Evolutionary conservation across 2,113 vertebrate species (phyloP), one percentile per base, ranked within the genome.

Genomic region (Bubo bubo): DNA sequence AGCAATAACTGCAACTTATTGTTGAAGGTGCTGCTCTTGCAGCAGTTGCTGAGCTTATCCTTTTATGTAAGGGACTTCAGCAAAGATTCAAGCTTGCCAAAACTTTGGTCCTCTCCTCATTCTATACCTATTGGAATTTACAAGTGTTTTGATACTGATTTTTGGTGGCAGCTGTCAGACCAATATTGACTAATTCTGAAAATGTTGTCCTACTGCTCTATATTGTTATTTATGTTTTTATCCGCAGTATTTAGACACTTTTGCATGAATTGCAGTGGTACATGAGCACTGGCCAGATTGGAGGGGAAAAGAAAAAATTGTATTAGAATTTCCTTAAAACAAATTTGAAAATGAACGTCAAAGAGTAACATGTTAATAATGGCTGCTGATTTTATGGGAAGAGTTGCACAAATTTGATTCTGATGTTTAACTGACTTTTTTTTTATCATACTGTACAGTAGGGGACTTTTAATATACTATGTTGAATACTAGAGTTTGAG

Each of bases 291-390:
- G 28, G 50, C 9, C 4, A 9, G 12, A 41, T 41, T n/a, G 27
- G 12, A 34, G 26, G 17, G 12, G 3, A 0, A 8, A 10, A 7
- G n/a, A 49, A 4, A 11, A 24, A 35, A 17, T n/a, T 41, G 22
- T 3, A 72, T 88, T 68, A 56, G 21, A 35, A 30, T 70, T 86
- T 80, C 39, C 17, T 43, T 81, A 8, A 77, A 88, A 30, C 8
- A 10, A 12, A 47, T 71, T 49, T 67, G 21, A 67, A 91, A 91
- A 41, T 27, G 1, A 74, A 34, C 35, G 43, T 28, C 7, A 66
- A 41, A 55, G 74, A 63, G 28, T 45, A 59, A 49, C 8, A 45
- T 21, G 5, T 84, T 81, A 84, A 20, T 86, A 70, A 60, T 32
- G 35, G 17, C 14, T 90, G 27, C 50, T 82, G 79, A 24, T 41